These are phyloP conservation scores for Daktulosphaira vitifoliae DNA, from an alignment of 1,140 invertebrate genomes.

Conservation along the genomic window DNA sequence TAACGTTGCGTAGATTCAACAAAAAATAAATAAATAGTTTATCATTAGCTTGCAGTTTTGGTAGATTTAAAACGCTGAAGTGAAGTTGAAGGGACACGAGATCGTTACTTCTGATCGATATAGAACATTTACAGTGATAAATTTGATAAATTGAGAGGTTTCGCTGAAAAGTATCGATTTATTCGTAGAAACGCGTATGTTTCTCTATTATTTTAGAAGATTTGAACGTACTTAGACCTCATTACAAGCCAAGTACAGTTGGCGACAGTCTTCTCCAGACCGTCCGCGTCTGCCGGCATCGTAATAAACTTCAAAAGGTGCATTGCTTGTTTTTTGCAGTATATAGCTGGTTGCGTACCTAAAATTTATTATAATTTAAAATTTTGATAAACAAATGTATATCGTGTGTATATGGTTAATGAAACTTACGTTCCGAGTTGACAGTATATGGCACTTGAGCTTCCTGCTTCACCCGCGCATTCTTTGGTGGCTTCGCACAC, in stretches of 20 bases:
- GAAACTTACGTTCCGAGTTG: constrained; percentile 79
- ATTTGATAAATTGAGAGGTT: no score
- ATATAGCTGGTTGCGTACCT: constrained; percentile 79
- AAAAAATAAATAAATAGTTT: no score
- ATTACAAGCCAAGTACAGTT: constrained; percentile 74
- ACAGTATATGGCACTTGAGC: constrained; percentile 76
- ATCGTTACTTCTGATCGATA: no score
- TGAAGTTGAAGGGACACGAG: no score
- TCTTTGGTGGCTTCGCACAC: constrained; percentile 82
- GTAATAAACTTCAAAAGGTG: constrained; percentile 68
- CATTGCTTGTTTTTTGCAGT: constrained; percentile 61
- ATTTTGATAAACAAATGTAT: not conserved
- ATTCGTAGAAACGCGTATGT: no score
- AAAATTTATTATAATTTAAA: constrained; percentile 37
- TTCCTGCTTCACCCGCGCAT: constrained; percentile 68
- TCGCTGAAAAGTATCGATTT: no score
- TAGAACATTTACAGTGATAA: no score
- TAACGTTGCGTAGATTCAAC: no score
- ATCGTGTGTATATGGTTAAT: not conserved
- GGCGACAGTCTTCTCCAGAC: constrained; percentile 71
- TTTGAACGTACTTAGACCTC: constrained; percentile 73
- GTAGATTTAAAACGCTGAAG: no score
- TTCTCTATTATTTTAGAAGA: no score
- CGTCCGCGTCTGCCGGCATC: constrained; percentile 67
- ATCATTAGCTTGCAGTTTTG: no score